Percentiles rank a stretch among this genome's conserved stretches.
Evolutionary conservation across 2,797 vertebrate species (phyloP).

Genomic region (Gymnoscopelus microlampas): DNA sequence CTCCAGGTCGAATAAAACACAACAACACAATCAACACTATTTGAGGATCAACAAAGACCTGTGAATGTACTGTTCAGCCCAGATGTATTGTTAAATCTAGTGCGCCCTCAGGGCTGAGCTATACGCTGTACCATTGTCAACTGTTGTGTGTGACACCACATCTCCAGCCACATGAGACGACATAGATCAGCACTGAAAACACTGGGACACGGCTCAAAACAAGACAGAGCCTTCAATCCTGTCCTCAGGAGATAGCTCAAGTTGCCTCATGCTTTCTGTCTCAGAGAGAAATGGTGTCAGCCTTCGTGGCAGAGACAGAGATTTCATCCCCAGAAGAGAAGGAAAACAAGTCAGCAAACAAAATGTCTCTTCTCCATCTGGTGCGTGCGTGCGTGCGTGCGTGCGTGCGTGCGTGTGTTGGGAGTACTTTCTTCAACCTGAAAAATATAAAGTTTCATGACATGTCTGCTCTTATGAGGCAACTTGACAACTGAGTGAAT

Average conservation of each 20-base stretch:
- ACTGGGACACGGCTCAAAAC: conserved; percentile 30
- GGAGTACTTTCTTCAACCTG: background rate
- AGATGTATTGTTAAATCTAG: conserved; percentile 12
- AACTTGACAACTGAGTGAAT: background rate
- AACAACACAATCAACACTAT: background rate
- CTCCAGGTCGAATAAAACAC: conserved; percentile 4
- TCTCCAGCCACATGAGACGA: conserved; percentile 44
- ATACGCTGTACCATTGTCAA: conserved; percentile 3
- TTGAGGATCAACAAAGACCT: no score
- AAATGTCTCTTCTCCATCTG: conserved; percentile 1
- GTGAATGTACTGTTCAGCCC: background rate
- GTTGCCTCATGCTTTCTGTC: conserved; percentile 18
- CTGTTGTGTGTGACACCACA: conserved; percentile 13
- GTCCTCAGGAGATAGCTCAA: conserved; percentile 22
- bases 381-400: background rate
- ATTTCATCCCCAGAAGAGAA: background rate
- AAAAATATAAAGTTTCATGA: background rate
- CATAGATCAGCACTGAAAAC: conserved; percentile 15
- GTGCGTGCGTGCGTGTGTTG: background rate
- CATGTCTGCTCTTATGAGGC: background rate
- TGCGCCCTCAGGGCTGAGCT: conserved; percentile 1
- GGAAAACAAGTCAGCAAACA: conserved; percentile 7
- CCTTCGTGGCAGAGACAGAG: conserved; percentile 2
- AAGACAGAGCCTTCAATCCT: conserved; percentile 19
- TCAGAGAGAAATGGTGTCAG: background rate